Evolutionary conservation across 2,797 vertebrate genomes (phyloP), one percentile per base, ranked within the genome.

Genomic region (Alosa sapidissima): DNA sequence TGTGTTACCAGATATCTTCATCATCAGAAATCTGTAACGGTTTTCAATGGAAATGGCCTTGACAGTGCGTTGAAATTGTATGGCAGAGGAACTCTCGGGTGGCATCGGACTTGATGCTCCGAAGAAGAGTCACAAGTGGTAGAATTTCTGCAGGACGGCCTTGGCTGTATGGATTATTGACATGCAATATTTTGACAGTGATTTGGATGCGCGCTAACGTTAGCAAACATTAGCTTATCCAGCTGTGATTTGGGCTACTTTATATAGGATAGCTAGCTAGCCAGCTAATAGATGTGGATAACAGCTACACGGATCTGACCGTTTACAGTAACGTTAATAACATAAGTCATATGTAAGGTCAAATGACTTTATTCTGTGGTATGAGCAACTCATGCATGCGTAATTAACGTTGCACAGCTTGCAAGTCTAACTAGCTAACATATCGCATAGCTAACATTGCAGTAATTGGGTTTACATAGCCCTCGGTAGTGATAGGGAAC

Each of bases 21-120:
- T 78, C 72, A 78, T 78, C 72, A 78, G 72, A 78, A 78, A 78
- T 78, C 72, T 78, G 72, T 78, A 78, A 78, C 72, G 72, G 72
- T 78, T 78, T 78, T 78, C 72, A 78, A 78, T 78, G 72, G 72
- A 78, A 78, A 78, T 78, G 72, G 72, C 72, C 72, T 78, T 78
- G 72, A 78, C 72, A 78, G 72, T 47, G 72, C 36, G 41, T 78
- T 78, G 72, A 78, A 78, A 78, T 78, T 78, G 41, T 16, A 78
- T 78, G 72, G 72, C 72, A 78, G 45, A 78, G 72, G 72, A 78
- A 78, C 41, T 78, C 72, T 78, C 72, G 72, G 72, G 16, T 78
- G 72, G 72, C 72, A 78, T 78, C 72, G 72, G 47, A 78, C 45
- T 78, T 78, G 72, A 78, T 78, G 72, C 72, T 45, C 36, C 72